Conservation (phyloP, 2,888 invertebrate species). For the Lottia gigantea region DNA sequence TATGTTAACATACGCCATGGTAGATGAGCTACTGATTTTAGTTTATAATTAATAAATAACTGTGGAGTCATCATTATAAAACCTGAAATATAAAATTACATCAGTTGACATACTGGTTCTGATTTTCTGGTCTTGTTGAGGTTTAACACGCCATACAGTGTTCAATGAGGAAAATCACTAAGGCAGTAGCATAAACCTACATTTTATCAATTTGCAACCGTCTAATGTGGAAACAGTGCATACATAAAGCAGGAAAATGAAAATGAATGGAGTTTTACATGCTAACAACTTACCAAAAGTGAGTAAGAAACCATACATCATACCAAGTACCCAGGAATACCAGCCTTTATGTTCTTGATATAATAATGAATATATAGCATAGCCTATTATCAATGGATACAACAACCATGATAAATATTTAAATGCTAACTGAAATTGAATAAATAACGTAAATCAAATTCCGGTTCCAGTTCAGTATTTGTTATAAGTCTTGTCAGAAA, state of each 20-base stretch:
- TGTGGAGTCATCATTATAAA: conserved; percentile 99
- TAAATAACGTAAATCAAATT: too few species aligned
- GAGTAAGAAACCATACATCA: conserved; percentile 96
- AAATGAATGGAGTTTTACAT: too few species aligned
- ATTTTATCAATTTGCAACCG: too few species aligned
- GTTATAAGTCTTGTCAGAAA: too few species aligned
- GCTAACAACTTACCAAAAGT: conserved; percentile 83
- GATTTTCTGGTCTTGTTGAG: too few species aligned
- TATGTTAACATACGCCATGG: conserved; percentile 99
- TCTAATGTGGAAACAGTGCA: too few species aligned
- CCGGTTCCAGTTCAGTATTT: too few species aligned
- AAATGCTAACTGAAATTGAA: conserved; percentile 85
- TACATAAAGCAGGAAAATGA: not conserved
- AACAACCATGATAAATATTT: conserved; percentile 93
- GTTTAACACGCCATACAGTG: too few species aligned
- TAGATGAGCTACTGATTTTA: conserved; percentile 98
- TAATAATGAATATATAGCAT: conserved; percentile 92
- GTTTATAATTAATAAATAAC: conserved; percentile 98
- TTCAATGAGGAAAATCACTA: too few species aligned
- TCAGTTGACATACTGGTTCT: not conserved
- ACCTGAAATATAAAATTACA: conserved; percentile 72
- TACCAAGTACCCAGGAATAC: conserved; percentile 96
- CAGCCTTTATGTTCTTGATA: conserved; percentile 98
- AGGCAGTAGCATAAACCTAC: too few species aligned
- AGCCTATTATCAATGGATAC: conserved; percentile 92